Evolutionary conservation across 2,888 invertebrate species (phyloP), one percentile per base, ranked within the genome.

Genomic region (Drosophila picticornis): DNA sequence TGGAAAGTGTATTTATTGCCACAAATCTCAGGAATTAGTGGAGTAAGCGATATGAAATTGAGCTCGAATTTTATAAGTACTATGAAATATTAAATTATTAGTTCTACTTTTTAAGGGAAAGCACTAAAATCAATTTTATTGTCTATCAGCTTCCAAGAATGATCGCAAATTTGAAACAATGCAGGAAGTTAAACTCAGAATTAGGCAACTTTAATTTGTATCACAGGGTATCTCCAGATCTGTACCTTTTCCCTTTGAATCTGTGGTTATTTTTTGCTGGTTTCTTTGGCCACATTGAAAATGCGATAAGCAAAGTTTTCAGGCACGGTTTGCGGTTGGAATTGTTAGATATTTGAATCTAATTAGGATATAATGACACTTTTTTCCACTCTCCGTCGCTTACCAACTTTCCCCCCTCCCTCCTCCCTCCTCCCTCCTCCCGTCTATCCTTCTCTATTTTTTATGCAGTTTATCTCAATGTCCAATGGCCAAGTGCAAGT

Each of bases 311-410:
- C 71, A 85, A 85, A 84, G 75, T 83, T 85, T 80, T 73, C 62
- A 63, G 66, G 81, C 73, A 80, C 65, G 75, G 66, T 62, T 81
- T 88, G 88, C 66, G 85, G 84, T 78, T 67, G 74, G 72, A 82
- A 88, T 82, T 75, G 80, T 82, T 80, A 75, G 75, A 88, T 84
- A 88, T 84, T 82, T 80, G 77, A 89, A 89, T 89, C 81, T 87
- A 89, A 87, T 89, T 87, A 87, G 84, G 84, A 83, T 87, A 80
- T 87, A 87, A 89, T 81, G 84, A 81, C 78, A 82, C 71, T 80
- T 83, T 83, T 77, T 73, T 60, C 32, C 38, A 46, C 50, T 55
- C 31, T 62, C 68, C 64, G 22, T 36, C 51, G 16, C 22, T 53
- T 7, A 32, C 34, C n/a, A 9, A 16, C 29, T 25, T 7, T 46